phyloP scores from a whole-genome alignment of 2,888 invertebrate genomes.

The Melanostoma mellinum region DNA sequence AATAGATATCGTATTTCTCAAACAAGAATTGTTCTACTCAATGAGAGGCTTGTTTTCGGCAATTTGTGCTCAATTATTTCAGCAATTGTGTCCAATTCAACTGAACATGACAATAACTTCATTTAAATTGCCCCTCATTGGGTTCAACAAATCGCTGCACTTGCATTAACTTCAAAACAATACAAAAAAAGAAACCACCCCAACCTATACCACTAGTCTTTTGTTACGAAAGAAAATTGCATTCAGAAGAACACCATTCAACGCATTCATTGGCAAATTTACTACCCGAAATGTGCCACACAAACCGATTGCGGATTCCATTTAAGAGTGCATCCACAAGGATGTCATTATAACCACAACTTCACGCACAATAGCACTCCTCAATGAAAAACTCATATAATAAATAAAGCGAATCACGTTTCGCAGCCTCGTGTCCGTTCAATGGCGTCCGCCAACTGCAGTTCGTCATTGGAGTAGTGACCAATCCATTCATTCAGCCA shows the following conservation, averaged over 20 bases:
- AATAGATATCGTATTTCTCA: not conserved
- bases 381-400: conserved; percentile 44
- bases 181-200: not conserved
- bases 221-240: conserved; percentile 11
- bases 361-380: conserved; percentile 53
- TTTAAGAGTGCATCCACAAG: conserved; percentile 62
- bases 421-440: not conserved
- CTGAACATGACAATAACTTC: conserved; percentile 36
- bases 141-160: conserved; percentile 16
- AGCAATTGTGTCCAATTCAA: conserved; percentile 21
- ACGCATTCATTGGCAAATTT: conserved; percentile 49
- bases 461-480: conserved; percentile 32
- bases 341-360: conserved; percentile 68
- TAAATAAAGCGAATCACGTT: conserved; percentile 65
- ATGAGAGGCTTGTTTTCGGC: not conserved
- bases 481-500: conserved; percentile 35
- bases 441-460: conserved; percentile 38
- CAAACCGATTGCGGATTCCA: conserved; percentile 42
- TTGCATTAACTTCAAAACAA: conserved; percentile 15
- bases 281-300: conserved; percentile 31
- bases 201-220: conserved; percentile 5
- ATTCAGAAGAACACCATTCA: conserved; percentile 15
- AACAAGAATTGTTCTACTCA: not conserved
- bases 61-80: conserved; percentile 1
- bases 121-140: conserved; percentile 23